Conservation (phyloP, 2,888 invertebrate genomes). For the Drosophila multiciliata region DNA sequence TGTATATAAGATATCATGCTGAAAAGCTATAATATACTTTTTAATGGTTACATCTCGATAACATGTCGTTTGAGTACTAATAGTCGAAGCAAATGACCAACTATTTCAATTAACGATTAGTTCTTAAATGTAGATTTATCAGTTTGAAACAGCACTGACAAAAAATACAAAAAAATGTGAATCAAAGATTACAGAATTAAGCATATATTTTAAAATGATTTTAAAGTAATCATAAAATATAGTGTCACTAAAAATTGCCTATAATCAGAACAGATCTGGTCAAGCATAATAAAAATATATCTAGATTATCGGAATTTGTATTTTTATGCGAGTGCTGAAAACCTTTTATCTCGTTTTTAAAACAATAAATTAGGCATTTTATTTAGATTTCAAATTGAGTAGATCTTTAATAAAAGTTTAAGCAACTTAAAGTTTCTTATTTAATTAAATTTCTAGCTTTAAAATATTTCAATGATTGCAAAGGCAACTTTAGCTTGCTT, state of each 20-base stretch:
- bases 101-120: neutral
- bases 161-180: neutral
- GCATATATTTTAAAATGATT: neutral
- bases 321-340: neutral
- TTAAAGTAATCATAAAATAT: neutral
- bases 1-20: neutral
- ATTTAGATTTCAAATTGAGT: neutral
- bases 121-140: neutral
- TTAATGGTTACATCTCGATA: neutral
- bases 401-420: neutral
- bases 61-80: neutral
- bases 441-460: neutral
- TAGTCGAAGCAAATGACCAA: neutral
- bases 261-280: neutral
- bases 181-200: neutral
- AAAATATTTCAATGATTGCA: neutral
- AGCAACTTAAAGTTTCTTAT: accelerated
- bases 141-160: neutral
- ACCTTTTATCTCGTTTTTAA: neutral
- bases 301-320: neutral
- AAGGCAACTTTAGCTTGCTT: neutral
- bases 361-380: neutral
- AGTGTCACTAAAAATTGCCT: neutral
- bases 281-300: neutral
- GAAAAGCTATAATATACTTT: constrained; percentile 13